A percentile compares a stretch with the other conserved stretches of the same genome.
These are phyloP conservation scores for Drosophila arawakana DNA, from an alignment of 1,140 invertebrate genomes.

Conservation along the genomic window DNA sequence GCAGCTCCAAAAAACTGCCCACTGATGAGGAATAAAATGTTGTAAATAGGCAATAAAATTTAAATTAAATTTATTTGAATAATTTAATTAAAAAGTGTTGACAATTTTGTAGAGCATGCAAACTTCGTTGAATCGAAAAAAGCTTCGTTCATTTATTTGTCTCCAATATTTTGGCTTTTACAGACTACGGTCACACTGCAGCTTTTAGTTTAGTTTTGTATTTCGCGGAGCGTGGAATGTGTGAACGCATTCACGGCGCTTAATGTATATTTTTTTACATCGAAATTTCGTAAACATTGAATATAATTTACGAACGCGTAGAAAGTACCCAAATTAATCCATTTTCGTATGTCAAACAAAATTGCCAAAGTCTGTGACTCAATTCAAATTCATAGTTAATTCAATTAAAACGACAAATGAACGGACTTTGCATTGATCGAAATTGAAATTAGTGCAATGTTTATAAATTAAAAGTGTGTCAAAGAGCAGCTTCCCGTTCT, in stretches of 20 bases:
- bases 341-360: conserved; percentile 1
- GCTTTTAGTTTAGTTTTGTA: conserved; percentile 33
- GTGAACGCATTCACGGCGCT: neutral
- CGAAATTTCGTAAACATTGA: conserved; percentile 26
- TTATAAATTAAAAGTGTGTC: conserved; percentile 22
- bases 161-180: conserved; percentile 13
- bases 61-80: neutral
- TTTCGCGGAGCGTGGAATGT: neutral
- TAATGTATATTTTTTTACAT: conserved; percentile 4
- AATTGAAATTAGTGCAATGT: conserved; percentile 27
- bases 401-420: conserved; percentile 12
- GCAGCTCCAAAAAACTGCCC: conserved; percentile 38
- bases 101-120: conserved; percentile 18
- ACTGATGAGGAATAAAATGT: conserved; percentile 10
- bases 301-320: conserved; percentile 9
- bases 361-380: neutral
- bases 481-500: conserved; percentile 22
- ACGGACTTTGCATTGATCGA: conserved; percentile 20
- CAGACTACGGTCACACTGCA: conserved; percentile 32
- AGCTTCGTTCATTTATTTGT: conserved; percentile 1
- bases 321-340: conserved; percentile 9
- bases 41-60: neutral
- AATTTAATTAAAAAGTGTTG: neutral
- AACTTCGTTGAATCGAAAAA: neutral
- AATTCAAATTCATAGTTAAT: conserved; percentile 17